These are phyloP conservation scores for Dendrolimus kikuchii DNA, from an alignment of 1,140 invertebrate species.

Conservation along the genomic window DNA sequence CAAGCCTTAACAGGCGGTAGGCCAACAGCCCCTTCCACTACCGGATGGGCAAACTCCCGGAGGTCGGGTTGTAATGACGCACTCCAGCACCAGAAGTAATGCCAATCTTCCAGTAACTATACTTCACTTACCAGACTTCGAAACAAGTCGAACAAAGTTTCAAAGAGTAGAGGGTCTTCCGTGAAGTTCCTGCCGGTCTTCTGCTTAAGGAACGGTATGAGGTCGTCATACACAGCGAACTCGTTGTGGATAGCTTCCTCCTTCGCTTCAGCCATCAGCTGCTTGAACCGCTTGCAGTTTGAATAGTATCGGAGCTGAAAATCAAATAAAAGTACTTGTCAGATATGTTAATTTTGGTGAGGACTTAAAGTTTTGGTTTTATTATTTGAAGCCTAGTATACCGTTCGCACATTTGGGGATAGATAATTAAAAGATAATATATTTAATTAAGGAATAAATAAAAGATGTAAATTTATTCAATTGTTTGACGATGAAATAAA, in stretches of 20 bases:
- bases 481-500: too few relatives aligned
- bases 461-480: too few relatives aligned
- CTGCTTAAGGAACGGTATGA: constrained; percentile 26
- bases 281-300: constrained; percentile 46
- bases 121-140: constrained; percentile 40
- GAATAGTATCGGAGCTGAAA: constrained; percentile 59
- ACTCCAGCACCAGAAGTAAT: too few relatives aligned
- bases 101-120: too few relatives aligned
- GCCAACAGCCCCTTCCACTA: too few relatives aligned
- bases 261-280: constrained; percentile 44
- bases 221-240: constrained; percentile 38
- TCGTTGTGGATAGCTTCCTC: constrained; percentile 35
- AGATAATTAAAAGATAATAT: too few relatives aligned
- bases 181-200: constrained; percentile 52
- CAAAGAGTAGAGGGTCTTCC: constrained; percentile 39
- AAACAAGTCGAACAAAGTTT: constrained; percentile 47
- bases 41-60: too few relatives aligned
- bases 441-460: too few relatives aligned
- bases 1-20: too few relatives aligned
- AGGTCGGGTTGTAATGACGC: too few relatives aligned
- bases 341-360: not conserved
- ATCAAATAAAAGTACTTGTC: not conserved
- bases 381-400: not conserved
- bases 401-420: too few relatives aligned
- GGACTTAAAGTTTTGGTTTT: not conserved